Evolutionary conservation across 2,888 invertebrate genomes (phyloP).

Genomic region (Notocelia uddmanniana): DNA sequence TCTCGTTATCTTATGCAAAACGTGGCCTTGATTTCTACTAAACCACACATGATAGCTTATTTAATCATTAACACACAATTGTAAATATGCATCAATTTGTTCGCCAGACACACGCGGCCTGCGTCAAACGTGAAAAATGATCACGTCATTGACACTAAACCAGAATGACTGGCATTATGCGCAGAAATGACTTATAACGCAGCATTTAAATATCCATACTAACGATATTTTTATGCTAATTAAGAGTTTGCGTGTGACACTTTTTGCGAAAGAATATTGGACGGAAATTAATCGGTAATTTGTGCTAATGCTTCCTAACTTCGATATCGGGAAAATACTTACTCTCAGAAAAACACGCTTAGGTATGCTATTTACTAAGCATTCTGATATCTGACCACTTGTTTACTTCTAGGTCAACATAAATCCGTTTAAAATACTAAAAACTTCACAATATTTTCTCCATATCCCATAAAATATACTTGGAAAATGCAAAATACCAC

Average conservation of each 20-base stretch:
- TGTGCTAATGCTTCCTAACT: conserved; percentile 29
- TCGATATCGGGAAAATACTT: conserved; percentile 11
- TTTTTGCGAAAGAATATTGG: conserved; percentile 32
- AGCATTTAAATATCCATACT: conserved; percentile 51
- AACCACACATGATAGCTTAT: not conserved
- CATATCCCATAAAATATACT: not conserved
- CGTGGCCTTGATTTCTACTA: conserved; percentile 14
- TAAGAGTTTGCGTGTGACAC: conserved; percentile 33
- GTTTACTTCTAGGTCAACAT: not conserved
- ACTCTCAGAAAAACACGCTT: not conserved
- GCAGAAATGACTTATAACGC: conserved; percentile 46
- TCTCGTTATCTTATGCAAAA: conserved; percentile 24
- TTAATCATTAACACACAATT: conserved; percentile 18
- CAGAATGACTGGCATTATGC: conserved; percentile 47
- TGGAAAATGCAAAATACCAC: conserved; percentile 2
- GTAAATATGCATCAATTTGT: not conserved
- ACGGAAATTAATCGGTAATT: conserved; percentile 37
- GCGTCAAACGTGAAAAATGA: conserved; percentile 23
- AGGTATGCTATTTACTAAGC: not conserved
- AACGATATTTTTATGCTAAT: conserved; percentile 53
- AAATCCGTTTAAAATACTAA: not conserved
- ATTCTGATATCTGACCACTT: not conserved
- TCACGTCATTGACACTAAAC: conserved; percentile 36
- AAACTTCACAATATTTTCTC: not conserved
- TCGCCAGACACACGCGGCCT: not conserved